These are phyloP conservation scores for Reticulitermes speratus DNA, from an alignment of 1,140 invertebrate species.

Conservation along the genomic window DNA sequence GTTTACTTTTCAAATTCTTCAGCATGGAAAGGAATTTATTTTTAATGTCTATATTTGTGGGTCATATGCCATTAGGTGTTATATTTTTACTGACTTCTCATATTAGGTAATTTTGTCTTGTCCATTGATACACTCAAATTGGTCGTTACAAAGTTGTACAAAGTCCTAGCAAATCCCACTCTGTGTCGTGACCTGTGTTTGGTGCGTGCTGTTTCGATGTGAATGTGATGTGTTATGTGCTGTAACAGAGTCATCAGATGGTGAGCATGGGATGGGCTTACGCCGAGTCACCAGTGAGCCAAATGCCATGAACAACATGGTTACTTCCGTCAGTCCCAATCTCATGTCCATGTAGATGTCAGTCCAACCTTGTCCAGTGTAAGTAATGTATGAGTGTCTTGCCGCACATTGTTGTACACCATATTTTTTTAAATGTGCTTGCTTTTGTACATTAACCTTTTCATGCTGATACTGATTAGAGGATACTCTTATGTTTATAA, in stretches of 20 bases:
- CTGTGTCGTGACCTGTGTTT: not conserved
- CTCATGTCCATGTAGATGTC: constrained; percentile 6
- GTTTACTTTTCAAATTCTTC: too few species aligned
- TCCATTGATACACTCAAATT: too few species aligned
- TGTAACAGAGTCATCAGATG: constrained; percentile 5
- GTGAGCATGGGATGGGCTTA: not conserved
- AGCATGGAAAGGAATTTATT: too few species aligned
- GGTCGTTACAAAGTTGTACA: not conserved
- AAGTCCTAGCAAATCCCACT: not conserved
- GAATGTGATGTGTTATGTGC: not conserved
- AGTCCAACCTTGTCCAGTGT: not conserved
- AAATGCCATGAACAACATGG: not conserved
- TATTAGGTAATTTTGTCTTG: too few species aligned
- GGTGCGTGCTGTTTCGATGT: not conserved
- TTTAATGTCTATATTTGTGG: too few species aligned
- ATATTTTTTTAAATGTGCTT: not conserved
- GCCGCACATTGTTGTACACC: not conserved
- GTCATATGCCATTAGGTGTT: too few species aligned
- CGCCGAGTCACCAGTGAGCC: not conserved
- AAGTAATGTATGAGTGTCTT: not conserved
- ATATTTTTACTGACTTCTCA: too few species aligned
- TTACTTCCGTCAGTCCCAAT: not conserved
- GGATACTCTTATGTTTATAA: too few species aligned
- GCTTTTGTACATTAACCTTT: too few species aligned
- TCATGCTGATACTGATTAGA: too few species aligned